Base-by-base conservation (phyloP, 2,113 vertebrate genomes). In the Marmota monax region DNA sequence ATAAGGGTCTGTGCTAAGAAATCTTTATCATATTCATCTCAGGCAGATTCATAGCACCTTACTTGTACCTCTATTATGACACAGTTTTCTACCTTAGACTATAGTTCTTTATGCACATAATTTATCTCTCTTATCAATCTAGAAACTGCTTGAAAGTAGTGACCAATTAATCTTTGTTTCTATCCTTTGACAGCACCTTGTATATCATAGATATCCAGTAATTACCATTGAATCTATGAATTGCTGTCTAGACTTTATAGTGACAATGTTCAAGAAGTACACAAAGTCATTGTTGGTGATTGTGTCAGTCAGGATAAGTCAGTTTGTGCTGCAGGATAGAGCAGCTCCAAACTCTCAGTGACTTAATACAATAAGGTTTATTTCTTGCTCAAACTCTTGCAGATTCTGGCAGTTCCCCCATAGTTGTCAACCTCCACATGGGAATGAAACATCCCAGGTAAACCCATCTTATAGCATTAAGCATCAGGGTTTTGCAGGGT, bases 101-200 rank as follows among this genome's bases (percentile, higher is more conserved):
- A 7, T 2, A 84, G 29, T 85, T 85, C 12, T n/a, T 88, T 37
- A 51, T 22, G 1, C 22, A 53, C 2, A 48, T 51, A 84, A 88
- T 83, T 93, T 91, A 53, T 88, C 5, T 94, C 72, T 94, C 29
- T 53, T 56, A 48, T n/a, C 7, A 94, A 93, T 78, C 20, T 53
- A 42, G 76, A 85, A 88, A 70, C 10, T 86, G 29, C 63, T 97
- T 91, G 27, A 84, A 90, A 92, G 48, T 22, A 65, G 32, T 56
- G 48, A 67, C 39, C 73, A 78, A 86, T 65, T n/a, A 29, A 89
- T 58, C 83, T 87, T 79, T 96, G 18, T 87, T 77, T 84, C 17
- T 48, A 73, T 85, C 48, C 42, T 29, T 91, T 88, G 61, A 63
- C 22, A 80, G 32, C 78, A 69, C 37, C 16, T 91, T 77, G 69